These are phyloP conservation scores for Megalonaias nervosa DNA, from an alignment of 1,140 invertebrate species.

Conservation along the genomic window DNA sequence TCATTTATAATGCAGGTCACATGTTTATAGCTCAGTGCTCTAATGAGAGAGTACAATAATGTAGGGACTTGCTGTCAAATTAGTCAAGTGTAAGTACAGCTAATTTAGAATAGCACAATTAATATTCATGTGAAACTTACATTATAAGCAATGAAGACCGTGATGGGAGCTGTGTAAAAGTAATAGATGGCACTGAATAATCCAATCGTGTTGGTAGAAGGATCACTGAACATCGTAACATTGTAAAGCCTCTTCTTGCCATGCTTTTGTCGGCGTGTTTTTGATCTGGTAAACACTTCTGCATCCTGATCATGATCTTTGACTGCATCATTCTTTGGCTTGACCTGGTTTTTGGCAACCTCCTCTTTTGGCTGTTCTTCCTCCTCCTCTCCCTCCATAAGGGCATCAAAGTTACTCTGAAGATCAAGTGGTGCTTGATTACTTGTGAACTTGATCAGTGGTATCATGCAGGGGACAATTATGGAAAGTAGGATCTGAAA, in stretches of 20 bases:
- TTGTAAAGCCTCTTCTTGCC: constrained; percentile 41
- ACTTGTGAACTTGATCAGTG: constrained; percentile 60
- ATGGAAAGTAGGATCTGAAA: constrained; percentile 56
- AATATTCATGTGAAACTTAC: constrained; percentile 30
- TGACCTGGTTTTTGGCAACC: background rate
- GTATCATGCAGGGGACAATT: constrained; percentile 57
- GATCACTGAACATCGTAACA: constrained; percentile 43
- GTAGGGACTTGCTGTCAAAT: no score
- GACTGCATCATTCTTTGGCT: no score
- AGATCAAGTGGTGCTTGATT: constrained; percentile 30
- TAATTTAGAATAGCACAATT: no score
- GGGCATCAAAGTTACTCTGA: constrained; percentile 34
- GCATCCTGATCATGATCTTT: constrained; percentile 12
- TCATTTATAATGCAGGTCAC: no score
- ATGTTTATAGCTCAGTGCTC: no score
- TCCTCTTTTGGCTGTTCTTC: constrained; percentile 11
- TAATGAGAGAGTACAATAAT: no score
- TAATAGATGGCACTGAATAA: constrained; percentile 54
- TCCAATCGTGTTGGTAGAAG: constrained; percentile 39
- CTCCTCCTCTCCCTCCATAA: constrained; percentile 29
- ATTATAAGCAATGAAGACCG: constrained; percentile 51
- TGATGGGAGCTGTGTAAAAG: constrained; percentile 63
- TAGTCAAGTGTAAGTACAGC: no score
- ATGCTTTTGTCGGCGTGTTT: constrained; percentile 23
- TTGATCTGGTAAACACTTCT: constrained; percentile 37